Base-by-base conservation (phyloP, 1,140 invertebrate genomes). In the Drosophila trapezifrons region DNA sequence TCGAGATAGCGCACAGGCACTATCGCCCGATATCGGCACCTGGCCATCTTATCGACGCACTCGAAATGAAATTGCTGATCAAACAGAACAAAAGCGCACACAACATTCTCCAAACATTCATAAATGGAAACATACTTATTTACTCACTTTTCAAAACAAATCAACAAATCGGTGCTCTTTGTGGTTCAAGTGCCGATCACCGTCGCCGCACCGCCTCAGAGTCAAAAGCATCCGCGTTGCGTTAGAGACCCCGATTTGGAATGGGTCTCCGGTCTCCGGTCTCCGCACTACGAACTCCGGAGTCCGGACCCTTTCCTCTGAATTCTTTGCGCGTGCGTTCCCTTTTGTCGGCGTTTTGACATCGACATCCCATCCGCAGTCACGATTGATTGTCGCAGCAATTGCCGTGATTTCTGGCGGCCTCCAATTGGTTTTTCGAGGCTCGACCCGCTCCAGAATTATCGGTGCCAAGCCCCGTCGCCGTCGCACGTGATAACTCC, bases 41-140 rank as follows among this genome's bases (percentile, higher is more conserved):
- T 83, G 82, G 74, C 37, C 67, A 90, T 90, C 87, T 90, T 90
- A 90, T 90, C 87, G 80, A 52, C 43, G 51, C 87, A 90, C 87
- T 90, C 80, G 64, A 90, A 90, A 90, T 82, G 82, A 74, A 80
- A 90, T 90, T 87, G 87, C 77, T 90, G 82, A 78, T 80, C 87
- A 90, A 90, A 90, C 87, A 90, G 75, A 86, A 71, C 76, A 65
- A 76, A 60, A 60, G 73, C 46, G 62, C 76, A 52, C 73, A 62
- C 54, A 66, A 80, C 86, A 77, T 77, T 85, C 76, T 70, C 78
- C 79, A 90, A 90, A 90, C 87, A 90, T 87, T 84, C 81, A 90
- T 78, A 90, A 90, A 90, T 90, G 87, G 83, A 87, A 90, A 90
- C 77, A 84, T 87, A 90, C 85, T 90, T 90, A 90, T 90, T 90